Base-by-base conservation (phyloP, 2,113 vertebrate genomes). In the Thunnus maccoyii region DNA sequence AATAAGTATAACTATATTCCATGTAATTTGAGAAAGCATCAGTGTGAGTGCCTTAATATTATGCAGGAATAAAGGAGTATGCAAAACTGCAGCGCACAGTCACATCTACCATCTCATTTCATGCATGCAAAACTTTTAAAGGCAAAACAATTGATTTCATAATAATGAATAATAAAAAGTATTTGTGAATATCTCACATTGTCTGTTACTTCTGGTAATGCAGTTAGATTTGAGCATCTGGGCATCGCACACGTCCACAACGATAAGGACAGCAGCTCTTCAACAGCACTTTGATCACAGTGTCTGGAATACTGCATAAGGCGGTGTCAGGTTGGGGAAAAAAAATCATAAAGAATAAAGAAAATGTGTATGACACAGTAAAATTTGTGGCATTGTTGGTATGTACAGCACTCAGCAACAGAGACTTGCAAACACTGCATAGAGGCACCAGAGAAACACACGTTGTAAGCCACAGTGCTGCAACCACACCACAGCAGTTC, bases 371-470 rank as follows among this genome's bases (percentile, higher is more conserved):
- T 14, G 61, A 41, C 9, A 36, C 30, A 41, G 16, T 15, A 27
- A 30, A 3, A 14, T 32, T 16, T 4, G 6, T n/a, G 18, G 7
- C 4, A 18, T 46, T 55, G 18, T n/a, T 13, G 17, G 18, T 15
- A 27, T 72, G 16, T 18, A 25, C 10, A 12, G 17, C 36, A n/a
- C n/a, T 13, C 18, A n/a, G 61, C 60, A 2, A 9, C 7, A 18
- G 32, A n/a, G 60, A 41, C 20, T 30, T 64, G 20, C 46, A 13
- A 22, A n/a, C 46, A 64, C 44, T 64, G 12, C 27, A 30, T 18
- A 32, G 66, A 27, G 48, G 50, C 54, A 61, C 66, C 46, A 61
- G 30, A 69, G 65, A 78, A 47, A 16, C 30, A 36, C 60, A 41
- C 20, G 9, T 41, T 41, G 36, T 41, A 41, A 41, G 5, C 36